Percentiles rank a stretch among this genome's conserved stretches.
phyloP scores from a whole-genome alignment of 2,113 vertebrate genomes.

The Rhynchopsitta pachyrhyncha region DNA sequence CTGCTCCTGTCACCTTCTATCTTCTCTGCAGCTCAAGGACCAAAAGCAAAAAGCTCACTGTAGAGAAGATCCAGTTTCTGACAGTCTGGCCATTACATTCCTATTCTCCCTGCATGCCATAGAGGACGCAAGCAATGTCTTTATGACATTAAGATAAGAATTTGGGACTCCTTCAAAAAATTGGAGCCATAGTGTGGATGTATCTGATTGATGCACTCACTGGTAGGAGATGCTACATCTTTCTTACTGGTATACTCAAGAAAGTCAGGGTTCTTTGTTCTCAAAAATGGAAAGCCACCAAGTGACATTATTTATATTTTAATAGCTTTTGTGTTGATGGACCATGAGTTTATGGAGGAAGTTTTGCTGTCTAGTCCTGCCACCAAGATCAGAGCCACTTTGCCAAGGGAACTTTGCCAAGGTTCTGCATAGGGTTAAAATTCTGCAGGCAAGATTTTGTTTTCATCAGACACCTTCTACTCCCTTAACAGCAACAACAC shows the following conservation, averaged over 20 bases:
- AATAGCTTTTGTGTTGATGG: not conserved
- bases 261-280: not conserved
- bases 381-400: not conserved
- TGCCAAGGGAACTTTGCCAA: not conserved
- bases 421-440: not conserved
- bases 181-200: not conserved
- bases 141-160: not conserved
- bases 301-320: not conserved
- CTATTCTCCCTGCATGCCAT: not conserved
- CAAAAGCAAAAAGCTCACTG: not conserved
- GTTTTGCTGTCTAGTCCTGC: not conserved
- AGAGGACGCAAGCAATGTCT: not conserved
- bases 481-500: not conserved
- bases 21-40: constrained; percentile 1
- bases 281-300: not conserved
- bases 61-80: not conserved
- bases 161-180: not conserved
- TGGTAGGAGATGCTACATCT: not conserved
- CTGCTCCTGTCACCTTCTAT: constrained; percentile 11
- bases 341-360: not conserved
- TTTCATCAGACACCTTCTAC: not conserved
- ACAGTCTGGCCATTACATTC: not conserved
- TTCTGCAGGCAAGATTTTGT: not conserved
- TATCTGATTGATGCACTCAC: not conserved
- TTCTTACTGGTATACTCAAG: not conserved